Evolutionary conservation across 2,797 vertebrate genomes (phyloP).

Genomic region (Geotrypetes seraphini): DNA sequence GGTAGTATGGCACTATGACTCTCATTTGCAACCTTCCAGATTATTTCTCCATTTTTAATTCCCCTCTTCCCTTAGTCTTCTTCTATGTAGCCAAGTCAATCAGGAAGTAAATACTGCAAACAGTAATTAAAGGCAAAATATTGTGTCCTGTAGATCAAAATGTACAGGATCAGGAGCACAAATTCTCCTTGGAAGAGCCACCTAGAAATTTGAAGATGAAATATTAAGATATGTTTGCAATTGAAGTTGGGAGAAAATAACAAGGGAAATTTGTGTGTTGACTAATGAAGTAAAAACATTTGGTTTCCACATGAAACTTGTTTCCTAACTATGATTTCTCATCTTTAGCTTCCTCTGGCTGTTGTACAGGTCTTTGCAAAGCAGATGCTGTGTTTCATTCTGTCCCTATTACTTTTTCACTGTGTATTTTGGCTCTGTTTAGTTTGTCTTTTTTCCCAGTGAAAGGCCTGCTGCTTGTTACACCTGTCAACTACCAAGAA

Average conservation of each 20-base stretch:
- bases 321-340: conserved; percentile 10
- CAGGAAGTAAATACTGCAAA: no score
- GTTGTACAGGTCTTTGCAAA: not conserved
- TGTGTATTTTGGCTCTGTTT: conserved; percentile 15
- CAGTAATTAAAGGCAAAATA: no score
- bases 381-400: conserved; percentile 17
- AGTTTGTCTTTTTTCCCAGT: conserved; percentile 12
- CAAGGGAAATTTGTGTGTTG: not conserved
- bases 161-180: no score
- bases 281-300: conserved; percentile 9
- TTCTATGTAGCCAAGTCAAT: no score
- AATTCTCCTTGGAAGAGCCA: no score
- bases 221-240: not conserved
- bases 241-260: no score
- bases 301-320: conserved; percentile 3
- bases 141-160: no score
- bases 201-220: not conserved
- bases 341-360: conserved; percentile 4
- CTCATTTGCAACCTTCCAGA: no score
- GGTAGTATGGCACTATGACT: no score
- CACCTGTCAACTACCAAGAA: conserved; percentile 33
- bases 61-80: no score
- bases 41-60: no score
- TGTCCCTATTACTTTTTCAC: conserved; percentile 14
- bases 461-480: conserved; percentile 33